Evolutionary conservation across 1,140 invertebrate species (phyloP), one percentile per base, ranked within the genome.

Genomic region (Trichoplusia ni): DNA sequence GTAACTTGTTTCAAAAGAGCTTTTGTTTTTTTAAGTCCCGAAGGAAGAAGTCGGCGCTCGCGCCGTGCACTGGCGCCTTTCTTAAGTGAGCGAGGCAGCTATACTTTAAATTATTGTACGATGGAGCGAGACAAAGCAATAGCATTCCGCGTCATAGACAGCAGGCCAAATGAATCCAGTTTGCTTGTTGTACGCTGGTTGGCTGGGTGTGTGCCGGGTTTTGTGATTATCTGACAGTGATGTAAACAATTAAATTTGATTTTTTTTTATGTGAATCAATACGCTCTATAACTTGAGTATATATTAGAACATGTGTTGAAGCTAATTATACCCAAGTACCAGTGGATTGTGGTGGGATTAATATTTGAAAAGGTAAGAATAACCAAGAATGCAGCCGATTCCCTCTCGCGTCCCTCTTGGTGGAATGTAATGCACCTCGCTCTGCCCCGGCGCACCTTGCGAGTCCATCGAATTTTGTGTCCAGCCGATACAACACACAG

Each of bases 11-110:
- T 83, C 79, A 77, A 83, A 80, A 80, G 78, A 69, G 77, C 79
- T 89, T 87, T 89, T 86, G 78, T 86, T 87, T 87, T 85, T 85
- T 77, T 67, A 73, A 79, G 73, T 86, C 84, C 85, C 82, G 78
- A 72, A 88, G 86, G 83, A 86, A 87, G 78, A 77, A 80, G 73
- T 81, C 84, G 84, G 84, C 86, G 86, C 84, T 73, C 78, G 84
- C 81, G 82, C 77, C 66, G 75, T 74, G 56, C 81, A 84, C 79
- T 89, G 85, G 84, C 86, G 86, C 85, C 84, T 86, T 87, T 87
- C 85, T 86, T 78, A 66, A 64, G 67, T 13, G 74, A 86, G 44
- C 14, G 82, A 81, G 82, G 86, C 44, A 35, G 65, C 53, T 4
- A 4, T 42, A 63, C 18, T 13, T 42, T 64, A 37, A 53, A 64